These are phyloP conservation scores for Melipona beecheii DNA, from an alignment of 2,888 invertebrate species.

Conservation along the genomic window DNA sequence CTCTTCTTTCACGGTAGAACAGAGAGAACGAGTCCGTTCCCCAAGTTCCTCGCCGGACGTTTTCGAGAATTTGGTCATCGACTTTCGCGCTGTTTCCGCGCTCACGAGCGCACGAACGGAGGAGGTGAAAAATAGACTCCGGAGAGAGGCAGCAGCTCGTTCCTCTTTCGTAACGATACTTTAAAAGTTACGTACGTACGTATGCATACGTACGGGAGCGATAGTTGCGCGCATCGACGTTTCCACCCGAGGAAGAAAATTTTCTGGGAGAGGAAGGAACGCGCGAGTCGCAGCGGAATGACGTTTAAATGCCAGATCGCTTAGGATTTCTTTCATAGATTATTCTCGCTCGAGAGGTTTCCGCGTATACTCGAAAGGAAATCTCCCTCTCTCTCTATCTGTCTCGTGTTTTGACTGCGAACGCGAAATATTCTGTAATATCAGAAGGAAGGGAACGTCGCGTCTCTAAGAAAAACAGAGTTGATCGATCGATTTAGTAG, in stretches of 20 bases:
- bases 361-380: neutral
- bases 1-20: neutral
- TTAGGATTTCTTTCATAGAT: conserved; percentile 40
- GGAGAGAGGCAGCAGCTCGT: conserved; percentile 58
- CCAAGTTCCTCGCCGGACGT: neutral
- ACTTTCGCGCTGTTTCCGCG: conserved; percentile 4
- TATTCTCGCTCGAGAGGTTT: conserved; percentile 24
- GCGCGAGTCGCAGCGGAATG: conserved; percentile 15
- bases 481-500: neutral
- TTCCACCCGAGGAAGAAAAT: conserved; percentile 38
- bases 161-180: conserved; percentile 72
- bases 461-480: neutral
- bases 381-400: neutral
- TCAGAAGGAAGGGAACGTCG: neutral
- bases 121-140: conserved; percentile 23
- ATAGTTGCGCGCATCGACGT: conserved; percentile 58
- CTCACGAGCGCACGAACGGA: neutral
- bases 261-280: conserved; percentile 34
- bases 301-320: conserved; percentile 42
- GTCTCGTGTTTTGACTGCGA: neutral
- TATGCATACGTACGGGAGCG: neutral
- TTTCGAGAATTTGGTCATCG: conserved; percentile 18
- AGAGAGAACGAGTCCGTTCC: neutral
- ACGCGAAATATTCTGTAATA: neutral
- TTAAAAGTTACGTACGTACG: conserved; percentile 70